Percentiles rank a stretch among this genome's conserved stretches.
Evolutionary conservation across 2,113 vertebrate species (phyloP).

Genomic region (Takifugu bimaculatus): DNA sequence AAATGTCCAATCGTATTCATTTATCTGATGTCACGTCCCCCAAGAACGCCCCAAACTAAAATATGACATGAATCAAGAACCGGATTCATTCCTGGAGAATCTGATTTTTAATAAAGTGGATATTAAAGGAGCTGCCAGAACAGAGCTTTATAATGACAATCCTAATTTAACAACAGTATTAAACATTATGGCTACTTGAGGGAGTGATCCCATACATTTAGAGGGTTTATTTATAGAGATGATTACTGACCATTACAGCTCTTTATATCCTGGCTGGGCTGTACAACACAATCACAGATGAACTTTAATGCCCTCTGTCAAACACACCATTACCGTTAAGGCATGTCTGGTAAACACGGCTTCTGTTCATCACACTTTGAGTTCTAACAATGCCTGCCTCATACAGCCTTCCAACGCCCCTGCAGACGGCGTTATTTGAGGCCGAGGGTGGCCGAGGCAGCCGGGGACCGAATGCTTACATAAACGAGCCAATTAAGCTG

Average conservation of each 20-base stretch:
- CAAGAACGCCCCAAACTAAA: no score
- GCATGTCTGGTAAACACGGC: conserved; percentile 40
- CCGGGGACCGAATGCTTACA: conserved; percentile 46
- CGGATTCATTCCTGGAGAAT: no score
- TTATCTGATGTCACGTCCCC: no score
- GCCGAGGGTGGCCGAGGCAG: conserved; percentile 36
- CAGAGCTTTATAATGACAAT: no score
- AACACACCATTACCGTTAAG: conserved; percentile 50
- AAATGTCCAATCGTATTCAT: no score
- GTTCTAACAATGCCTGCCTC: conserved; percentile 39
- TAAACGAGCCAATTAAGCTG: conserved; percentile 66
- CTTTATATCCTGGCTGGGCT: not conserved
- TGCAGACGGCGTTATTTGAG: conserved; percentile 37
- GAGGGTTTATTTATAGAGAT: not conserved
- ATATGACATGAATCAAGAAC: no score
- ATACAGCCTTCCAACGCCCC: conserved; percentile 39
- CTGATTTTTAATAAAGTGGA: no score
- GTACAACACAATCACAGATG: conserved; percentile 22
- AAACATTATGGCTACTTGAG: no score
- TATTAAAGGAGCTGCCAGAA: no score
- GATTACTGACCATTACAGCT: conserved; percentile 18
- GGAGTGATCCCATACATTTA: no score
- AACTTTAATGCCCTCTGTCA: conserved; percentile 35
- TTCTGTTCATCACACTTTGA: conserved; percentile 18
- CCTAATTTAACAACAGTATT: no score